Evolutionary conservation across 2,888 invertebrate species (phyloP).

Genomic region (Eupithecia tripunctaria): DNA sequence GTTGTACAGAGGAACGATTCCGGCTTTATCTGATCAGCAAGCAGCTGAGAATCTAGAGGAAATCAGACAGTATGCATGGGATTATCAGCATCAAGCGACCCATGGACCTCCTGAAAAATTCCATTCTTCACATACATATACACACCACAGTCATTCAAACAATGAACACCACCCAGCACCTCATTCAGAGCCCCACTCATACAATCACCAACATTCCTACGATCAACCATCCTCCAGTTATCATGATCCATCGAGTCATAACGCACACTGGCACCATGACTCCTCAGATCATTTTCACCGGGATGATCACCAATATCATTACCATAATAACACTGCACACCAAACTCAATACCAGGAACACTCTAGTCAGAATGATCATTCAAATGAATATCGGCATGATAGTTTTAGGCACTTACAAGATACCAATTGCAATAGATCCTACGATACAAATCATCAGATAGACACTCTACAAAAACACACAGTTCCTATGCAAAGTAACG

Average conservation of each 20-base stretch:
- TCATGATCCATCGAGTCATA: conserved; percentile 42
- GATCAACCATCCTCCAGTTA: conserved; percentile 38
- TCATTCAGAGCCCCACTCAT: conserved; percentile 41
- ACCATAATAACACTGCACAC: conserved; percentile 30
- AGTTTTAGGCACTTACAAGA: conserved; percentile 41
- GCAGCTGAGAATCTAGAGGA: conserved; percentile 58
- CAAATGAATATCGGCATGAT: conserved; percentile 40
- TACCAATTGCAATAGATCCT: conserved; percentile 36
- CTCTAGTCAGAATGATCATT: conserved; percentile 40
- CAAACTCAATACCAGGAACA: conserved; percentile 38
- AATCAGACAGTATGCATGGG: conserved; percentile 70
- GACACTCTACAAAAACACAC: conserved; percentile 35
- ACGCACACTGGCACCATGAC: conserved; percentile 42
- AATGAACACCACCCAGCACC: conserved; percentile 43
- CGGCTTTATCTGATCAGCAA: conserved; percentile 55
- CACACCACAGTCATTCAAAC: conserved; percentile 36
- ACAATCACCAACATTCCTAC: conserved; percentile 37
- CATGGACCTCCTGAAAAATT: conserved; percentile 10
- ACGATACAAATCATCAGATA: conserved; percentile 40
- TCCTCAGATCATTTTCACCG: conserved; percentile 42
- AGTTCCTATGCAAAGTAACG: conserved; percentile 42
- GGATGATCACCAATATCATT: conserved; percentile 38
- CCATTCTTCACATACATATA: conserved; percentile 28
- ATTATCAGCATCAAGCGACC: conserved; percentile 54
- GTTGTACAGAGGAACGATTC: conserved; percentile 84